Conservation (phyloP, 2,888 invertebrate species). For the Deilephila elpenor region DNA sequence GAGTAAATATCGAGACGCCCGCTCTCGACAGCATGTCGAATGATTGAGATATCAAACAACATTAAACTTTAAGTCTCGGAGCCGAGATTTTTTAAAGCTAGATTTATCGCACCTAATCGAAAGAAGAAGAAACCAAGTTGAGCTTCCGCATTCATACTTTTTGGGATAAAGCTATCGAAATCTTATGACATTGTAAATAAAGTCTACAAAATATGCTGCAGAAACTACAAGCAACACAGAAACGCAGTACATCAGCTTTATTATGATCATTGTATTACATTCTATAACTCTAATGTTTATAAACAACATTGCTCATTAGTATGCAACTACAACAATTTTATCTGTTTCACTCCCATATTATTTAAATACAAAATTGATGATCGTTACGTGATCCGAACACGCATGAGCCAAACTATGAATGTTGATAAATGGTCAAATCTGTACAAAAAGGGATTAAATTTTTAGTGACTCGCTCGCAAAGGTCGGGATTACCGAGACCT, state of each 20-base stretch:
- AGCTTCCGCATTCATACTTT: too few relatives aligned
- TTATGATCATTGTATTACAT: neutral
- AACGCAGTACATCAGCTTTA: neutral
- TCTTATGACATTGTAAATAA: too few relatives aligned
- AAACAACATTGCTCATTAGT: neutral
- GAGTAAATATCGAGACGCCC: constrained; percentile 10
- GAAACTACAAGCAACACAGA: neutral
- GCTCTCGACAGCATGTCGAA: neutral
- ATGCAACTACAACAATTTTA: neutral
- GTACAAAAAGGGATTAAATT: neutral
- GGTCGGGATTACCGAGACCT: constrained; percentile 17
- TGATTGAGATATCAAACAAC: constrained; percentile 2
- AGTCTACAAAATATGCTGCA: too few relatives aligned
- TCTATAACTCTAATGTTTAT: neutral
- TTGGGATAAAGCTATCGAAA: too few relatives aligned
- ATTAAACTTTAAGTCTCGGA: too few relatives aligned
- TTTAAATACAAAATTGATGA: neutral
- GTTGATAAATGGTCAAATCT: neutral
- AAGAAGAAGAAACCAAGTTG: too few relatives aligned
- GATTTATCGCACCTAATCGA: too few relatives aligned
- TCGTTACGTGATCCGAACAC: neutral
- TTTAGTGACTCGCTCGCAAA: neutral
- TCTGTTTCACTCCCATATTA: neutral
- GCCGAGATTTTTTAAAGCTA: too few relatives aligned
- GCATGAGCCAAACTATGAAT: neutral